Conservation (phyloP, 2,797 vertebrate genomes). For the Coilia nasus region DNA sequence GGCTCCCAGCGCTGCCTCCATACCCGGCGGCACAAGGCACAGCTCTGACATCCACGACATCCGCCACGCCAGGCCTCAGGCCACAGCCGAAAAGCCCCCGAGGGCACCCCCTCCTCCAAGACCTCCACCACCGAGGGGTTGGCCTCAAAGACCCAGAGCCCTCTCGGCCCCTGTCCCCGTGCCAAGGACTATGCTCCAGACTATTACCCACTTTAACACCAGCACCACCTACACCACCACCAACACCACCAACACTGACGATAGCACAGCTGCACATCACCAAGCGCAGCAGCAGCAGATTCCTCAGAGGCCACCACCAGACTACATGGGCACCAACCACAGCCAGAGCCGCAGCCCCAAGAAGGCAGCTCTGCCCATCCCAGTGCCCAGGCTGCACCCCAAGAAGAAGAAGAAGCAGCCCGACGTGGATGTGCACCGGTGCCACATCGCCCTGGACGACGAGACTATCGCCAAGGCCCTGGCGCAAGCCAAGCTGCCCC, state of each 20-base stretch:
- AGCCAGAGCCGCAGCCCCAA: constrained; percentile 67
- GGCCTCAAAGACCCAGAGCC: constrained; percentile 4
- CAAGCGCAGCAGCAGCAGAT: not conserved
- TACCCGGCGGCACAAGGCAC: constrained; percentile 11
- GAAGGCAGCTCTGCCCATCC: constrained; percentile 85
- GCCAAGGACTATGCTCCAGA: constrained; percentile 7
- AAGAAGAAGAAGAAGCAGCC: constrained; percentile 75
- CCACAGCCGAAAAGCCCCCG: constrained; percentile 31
- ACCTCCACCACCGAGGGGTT: not conserved
- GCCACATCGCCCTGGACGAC: constrained; percentile 67
- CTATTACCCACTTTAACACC: not conserved
- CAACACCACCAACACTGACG: not conserved
- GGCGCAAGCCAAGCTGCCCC: constrained; percentile 49
- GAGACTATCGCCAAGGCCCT: constrained; percentile 67
- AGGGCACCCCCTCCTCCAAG: constrained; percentile 21
- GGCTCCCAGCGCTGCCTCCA: constrained; percentile 45
- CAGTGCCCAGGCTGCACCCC: constrained; percentile 58
- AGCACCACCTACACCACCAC: not conserved
- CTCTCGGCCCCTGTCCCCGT: not conserved
- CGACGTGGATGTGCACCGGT: constrained; percentile 66
- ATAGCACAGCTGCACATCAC: not conserved
- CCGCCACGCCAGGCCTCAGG: not conserved
- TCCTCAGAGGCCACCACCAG: not conserved
- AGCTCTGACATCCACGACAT: not conserved
- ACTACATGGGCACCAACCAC: constrained; percentile 29